Evolutionary conservation across 2,113 vertebrate species (phyloP).

Genomic region (Ictidomys tridecemlineatus): DNA sequence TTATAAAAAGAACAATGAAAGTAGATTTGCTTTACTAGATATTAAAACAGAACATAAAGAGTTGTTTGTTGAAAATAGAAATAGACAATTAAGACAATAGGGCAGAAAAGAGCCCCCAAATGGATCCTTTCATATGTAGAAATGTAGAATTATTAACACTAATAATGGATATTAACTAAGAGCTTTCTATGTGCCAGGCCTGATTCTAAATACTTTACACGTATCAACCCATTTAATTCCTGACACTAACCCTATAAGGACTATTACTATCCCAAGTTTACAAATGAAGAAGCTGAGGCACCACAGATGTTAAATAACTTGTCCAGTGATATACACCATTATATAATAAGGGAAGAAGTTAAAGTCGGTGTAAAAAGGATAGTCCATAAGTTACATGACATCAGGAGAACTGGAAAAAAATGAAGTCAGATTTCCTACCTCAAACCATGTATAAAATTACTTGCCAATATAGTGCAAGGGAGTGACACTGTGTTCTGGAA

Average conservation of each 20-base stretch:
- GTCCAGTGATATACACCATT: neutral
- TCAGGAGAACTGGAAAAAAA: neutral
- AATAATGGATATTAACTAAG: neutral
- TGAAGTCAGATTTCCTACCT: neutral
- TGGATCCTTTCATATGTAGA: neutral
- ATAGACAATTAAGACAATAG: neutral
- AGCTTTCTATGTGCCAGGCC: neutral
- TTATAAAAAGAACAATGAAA: neutral
- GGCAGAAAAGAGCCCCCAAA: neutral
- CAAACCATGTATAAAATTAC: neutral
- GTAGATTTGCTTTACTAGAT: neutral
- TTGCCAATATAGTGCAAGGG: no score
- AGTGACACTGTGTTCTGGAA: no score
- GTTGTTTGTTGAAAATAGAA: neutral
- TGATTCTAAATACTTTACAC: neutral
- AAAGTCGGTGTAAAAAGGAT: neutral
- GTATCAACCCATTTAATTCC: neutral
- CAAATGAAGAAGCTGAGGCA: neutral
- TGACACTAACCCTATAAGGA: neutral
- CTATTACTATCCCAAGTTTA: neutral
- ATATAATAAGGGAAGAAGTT: neutral
- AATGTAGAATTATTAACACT: neutral
- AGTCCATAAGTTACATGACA: neutral
- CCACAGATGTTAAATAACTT: neutral
- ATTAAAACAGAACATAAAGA: conserved; percentile 20